Percentiles rank a stretch among this genome's conserved stretches.
These are phyloP conservation scores for Phymastichus coffea DNA, from an alignment of 1,140 invertebrate genomes.

Conservation along the genomic window DNA sequence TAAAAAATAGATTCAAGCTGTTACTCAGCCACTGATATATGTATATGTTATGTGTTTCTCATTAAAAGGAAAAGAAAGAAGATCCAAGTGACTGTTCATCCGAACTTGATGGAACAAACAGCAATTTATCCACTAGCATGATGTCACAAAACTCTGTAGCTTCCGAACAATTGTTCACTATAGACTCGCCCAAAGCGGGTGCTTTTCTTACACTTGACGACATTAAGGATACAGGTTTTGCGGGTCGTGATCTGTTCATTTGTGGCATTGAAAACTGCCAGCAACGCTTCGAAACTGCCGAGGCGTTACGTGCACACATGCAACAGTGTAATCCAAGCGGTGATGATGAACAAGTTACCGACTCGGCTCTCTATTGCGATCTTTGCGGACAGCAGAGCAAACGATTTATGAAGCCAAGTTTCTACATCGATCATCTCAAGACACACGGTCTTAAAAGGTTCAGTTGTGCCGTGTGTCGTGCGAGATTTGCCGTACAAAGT, in stretches of 20 bases:
- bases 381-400: slow-evolving; percentile 59
- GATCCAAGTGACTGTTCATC: no score
- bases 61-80: no score
- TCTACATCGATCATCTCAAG: slow-evolving; percentile 55
- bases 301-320: slow-evolving; percentile 54
- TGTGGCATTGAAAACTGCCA: slow-evolving; percentile 56
- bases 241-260: slow-evolving; percentile 53
- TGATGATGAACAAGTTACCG: slow-evolving; percentile 27
- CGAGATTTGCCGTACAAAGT: slow-evolving; percentile 50
- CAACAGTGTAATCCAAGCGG: slow-evolving; percentile 47
- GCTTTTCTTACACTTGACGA: slow-evolving; percentile 42
- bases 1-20: no score
- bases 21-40: no score
- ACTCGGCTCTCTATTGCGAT: background rate
- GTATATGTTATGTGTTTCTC: no score
- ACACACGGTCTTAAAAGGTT: slow-evolving; percentile 57
- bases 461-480: slow-evolving; percentile 57
- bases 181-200: no score
- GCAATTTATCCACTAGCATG: no score
- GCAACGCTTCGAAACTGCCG: slow-evolving; percentile 36
- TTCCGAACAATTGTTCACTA: no score
- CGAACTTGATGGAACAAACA: no score
- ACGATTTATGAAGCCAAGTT: slow-evolving; percentile 44
- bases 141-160: no score
- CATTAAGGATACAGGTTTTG: slow-evolving; percentile 47